Evolutionary conservation across 2,797 vertebrate genomes (phyloP).

Genomic region (Eulemur albifrons): DNA sequence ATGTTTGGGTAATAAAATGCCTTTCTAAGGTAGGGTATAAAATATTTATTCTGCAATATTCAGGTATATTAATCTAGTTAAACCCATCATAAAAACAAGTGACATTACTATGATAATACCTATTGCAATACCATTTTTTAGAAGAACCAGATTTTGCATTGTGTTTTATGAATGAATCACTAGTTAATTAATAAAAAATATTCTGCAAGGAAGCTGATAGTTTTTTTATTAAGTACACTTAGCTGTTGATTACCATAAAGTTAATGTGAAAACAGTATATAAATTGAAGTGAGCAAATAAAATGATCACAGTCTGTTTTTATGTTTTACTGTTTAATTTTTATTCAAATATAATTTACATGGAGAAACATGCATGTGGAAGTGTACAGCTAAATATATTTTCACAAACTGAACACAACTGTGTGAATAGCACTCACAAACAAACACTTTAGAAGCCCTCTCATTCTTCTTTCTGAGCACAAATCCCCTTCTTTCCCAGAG

Average conservation of each 20-base stretch:
- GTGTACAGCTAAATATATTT: background rate
- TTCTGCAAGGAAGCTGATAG: background rate
- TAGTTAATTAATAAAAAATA: background rate
- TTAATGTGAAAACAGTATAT: background rate
- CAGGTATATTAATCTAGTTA: background rate
- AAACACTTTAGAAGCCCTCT: background rate
- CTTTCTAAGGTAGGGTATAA: background rate
- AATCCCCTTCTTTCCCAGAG: background rate
- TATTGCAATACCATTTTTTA: background rate
- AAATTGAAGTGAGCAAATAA: background rate
- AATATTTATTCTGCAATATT: background rate
- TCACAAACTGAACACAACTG: background rate
- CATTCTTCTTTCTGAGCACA: background rate
- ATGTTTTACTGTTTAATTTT: background rate
- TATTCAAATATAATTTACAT: background rate
- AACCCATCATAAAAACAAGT: background rate
- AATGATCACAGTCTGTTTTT: background rate
- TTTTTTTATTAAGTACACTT: conserved; percentile 8
- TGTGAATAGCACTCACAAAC: background rate
- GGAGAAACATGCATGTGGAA: background rate
- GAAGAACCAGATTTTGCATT: background rate
- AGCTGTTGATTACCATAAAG: background rate
- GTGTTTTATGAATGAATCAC: background rate
- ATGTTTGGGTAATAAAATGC: background rate
- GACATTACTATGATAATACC: background rate